These are phyloP conservation scores for Hafferia zeledoni DNA, from an alignment of 2,797 vertebrate species.

Conservation along the genomic window DNA sequence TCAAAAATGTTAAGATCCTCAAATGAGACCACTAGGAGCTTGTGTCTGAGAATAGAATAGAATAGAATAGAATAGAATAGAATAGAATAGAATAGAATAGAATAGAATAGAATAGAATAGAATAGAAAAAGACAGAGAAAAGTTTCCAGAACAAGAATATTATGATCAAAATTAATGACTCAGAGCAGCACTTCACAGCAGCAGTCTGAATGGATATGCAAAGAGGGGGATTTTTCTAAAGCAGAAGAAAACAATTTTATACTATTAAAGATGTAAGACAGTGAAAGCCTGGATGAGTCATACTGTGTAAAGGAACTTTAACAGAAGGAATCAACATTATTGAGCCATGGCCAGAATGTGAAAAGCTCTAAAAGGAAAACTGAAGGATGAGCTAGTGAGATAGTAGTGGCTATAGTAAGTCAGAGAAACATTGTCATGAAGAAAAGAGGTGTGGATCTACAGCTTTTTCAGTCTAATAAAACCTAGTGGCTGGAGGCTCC, in stretches of 20 bases:
- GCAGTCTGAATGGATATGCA: neutral
- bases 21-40: neutral
- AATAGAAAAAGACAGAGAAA: neutral
- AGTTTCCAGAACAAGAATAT: neutral
- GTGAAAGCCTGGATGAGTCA: neutral
- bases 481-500: neutral
- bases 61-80: neutral
- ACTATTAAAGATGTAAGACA: neutral
- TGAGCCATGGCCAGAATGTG: neutral
- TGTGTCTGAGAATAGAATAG: neutral
- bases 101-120: neutral
- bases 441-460: neutral
- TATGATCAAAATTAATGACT: conserved; percentile 30
- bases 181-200: neutral
- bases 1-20: neutral
- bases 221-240: neutral
- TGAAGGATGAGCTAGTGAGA: neutral
- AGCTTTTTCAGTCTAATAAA: neutral
- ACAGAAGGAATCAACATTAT: neutral
- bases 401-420: neutral
- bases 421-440: neutral
- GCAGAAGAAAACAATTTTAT: neutral
- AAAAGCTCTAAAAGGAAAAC: neutral
- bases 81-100: neutral
- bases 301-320: neutral